Evolutionary conservation across 2,888 invertebrate genomes (phyloP).

Genomic region (Apamea crenata): DNA sequence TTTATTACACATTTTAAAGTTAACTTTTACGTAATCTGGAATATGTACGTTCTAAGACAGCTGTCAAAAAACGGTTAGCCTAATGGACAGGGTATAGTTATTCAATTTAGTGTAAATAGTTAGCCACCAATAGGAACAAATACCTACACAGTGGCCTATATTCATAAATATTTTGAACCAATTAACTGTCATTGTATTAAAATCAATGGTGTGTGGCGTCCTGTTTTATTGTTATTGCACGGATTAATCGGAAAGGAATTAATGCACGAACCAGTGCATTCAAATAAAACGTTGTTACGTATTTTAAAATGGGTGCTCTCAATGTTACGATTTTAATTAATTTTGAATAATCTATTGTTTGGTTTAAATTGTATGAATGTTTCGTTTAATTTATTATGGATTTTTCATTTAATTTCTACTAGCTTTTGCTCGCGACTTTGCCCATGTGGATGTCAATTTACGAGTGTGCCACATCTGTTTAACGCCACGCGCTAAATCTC

Average conservation of each 20-base stretch:
- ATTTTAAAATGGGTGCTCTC: conserved; percentile 8
- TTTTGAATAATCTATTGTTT: background rate
- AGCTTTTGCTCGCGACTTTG: background rate
- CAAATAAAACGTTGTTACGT: conserved; percentile 16
- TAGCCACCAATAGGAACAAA: background rate
- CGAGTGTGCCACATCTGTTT: background rate
- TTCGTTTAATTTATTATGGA: background rate
- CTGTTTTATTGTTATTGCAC: conserved; percentile 26
- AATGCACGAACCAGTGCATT: conserved; percentile 17
- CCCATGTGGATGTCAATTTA: background rate
- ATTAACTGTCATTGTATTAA: conserved; percentile 18
- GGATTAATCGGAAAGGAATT: conserved; percentile 8
- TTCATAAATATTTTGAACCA: background rate
- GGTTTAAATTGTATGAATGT: background rate
- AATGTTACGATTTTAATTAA: conserved; percentile 11
- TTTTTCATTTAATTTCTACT: background rate
- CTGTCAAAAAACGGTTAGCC: too few relatives aligned
- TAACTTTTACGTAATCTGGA: too few relatives aligned
- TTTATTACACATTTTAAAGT: too few relatives aligned
- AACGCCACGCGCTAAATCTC: background rate
- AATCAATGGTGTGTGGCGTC: conserved; percentile 12
- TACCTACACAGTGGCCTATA: background rate
- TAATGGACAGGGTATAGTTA: too few relatives aligned
- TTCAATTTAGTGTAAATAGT: too few relatives aligned
- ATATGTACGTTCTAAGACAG: too few relatives aligned